These are phyloP conservation scores for Amiota minor DNA, from an alignment of 2,888 invertebrate genomes.

Conservation along the genomic window DNA sequence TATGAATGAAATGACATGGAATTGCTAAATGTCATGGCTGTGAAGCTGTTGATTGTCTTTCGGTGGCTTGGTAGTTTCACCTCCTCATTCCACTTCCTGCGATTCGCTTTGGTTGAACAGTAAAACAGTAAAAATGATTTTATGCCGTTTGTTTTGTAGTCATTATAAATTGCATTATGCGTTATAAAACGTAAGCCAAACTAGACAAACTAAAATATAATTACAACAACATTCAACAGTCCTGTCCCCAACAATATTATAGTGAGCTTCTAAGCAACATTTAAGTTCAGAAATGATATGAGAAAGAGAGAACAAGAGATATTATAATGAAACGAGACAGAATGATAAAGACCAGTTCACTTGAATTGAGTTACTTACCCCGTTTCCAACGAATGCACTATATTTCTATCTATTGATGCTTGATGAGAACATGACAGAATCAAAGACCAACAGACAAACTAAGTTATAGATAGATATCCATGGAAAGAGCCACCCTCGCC, in stretches of 20 bases:
- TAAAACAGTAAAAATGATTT: background rate
- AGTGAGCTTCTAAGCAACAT: background rate
- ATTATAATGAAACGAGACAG: conserved; percentile 30
- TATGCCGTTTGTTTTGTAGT: background rate
- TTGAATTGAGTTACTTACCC: background rate
- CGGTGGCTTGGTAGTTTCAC: background rate
- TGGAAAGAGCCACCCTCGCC: background rate
- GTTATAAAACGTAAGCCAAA: conserved; percentile 53
- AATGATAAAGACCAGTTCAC: background rate
- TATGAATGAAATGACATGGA: background rate
- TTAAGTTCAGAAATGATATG: background rate
- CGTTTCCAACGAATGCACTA: background rate
- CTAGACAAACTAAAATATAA: background rate
- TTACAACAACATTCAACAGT: conserved; percentile 29
- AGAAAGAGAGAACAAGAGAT: background rate
- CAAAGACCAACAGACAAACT: conserved; percentile 36
- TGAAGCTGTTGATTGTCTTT: background rate
- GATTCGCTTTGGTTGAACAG: no score
- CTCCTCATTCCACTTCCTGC: background rate
- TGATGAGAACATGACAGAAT: conserved; percentile 50
- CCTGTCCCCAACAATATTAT: background rate
- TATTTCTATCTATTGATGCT: conserved; percentile 55
- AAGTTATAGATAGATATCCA: background rate
- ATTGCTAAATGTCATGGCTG: background rate
- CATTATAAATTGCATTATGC: conserved; percentile 29